Evolutionary conservation across 2,113 vertebrate genomes (phyloP).

Genomic region (Scartelaos histophorus): DNA sequence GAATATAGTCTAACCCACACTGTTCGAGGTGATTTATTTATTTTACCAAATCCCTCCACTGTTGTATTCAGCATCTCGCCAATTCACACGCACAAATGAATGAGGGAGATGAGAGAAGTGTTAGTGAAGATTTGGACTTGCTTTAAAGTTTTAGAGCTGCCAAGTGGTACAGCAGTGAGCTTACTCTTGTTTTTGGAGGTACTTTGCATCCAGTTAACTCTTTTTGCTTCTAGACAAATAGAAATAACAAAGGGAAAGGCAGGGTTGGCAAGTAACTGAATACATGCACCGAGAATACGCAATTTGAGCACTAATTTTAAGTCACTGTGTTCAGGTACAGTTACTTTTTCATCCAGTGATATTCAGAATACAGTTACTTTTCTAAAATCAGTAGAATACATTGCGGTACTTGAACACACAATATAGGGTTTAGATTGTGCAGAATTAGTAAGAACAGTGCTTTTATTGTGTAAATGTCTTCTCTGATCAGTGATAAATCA

Average conservation of each 20-base stretch:
- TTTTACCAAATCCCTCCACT: slow-evolving; percentile 34
- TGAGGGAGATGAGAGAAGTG: background rate
- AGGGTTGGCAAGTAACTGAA: too few species aligned
- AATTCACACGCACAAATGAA: background rate
- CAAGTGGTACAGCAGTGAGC: background rate
- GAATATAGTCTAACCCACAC: slow-evolving; percentile 67
- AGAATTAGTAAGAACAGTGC: too few species aligned
- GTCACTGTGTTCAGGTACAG: too few species aligned
- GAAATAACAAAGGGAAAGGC: background rate
- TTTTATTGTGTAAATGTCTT: too few species aligned
- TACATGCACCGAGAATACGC: too few species aligned
- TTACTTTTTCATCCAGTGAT: too few species aligned
- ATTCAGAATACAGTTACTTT: too few species aligned
- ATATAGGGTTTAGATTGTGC: too few species aligned
- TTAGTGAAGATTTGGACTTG: background rate
- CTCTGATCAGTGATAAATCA: too few species aligned
- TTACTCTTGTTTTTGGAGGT: background rate
- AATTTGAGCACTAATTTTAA: too few species aligned
- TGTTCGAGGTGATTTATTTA: slow-evolving; percentile 66
- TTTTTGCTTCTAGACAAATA: background rate
- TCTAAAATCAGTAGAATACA: too few species aligned
- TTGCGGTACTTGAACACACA: too few species aligned
- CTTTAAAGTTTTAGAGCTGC: background rate
- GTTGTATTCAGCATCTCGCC: slow-evolving; percentile 8
- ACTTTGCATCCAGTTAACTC: background rate